Base-by-base conservation (phyloP, 2,113 vertebrate species). In the Forbesichthys agassizii region DNA sequence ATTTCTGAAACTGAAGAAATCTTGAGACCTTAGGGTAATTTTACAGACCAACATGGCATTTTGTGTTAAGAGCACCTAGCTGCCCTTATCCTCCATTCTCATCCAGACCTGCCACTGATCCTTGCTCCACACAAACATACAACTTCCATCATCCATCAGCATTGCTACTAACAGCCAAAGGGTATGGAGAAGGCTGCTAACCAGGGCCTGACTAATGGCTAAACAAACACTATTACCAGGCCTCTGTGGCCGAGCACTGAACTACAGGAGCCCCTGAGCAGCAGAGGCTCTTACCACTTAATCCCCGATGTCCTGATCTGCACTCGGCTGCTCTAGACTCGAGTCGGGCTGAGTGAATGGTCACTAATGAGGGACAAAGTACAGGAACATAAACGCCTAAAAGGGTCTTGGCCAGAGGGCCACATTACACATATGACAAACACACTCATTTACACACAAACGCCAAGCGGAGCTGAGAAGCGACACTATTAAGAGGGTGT, bases 141-240 rank as follows among this genome's bases (percentile, higher is more conserved):
- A 42, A 8, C 36, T 42, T 42, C 36, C 36, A 8, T 42, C 36
- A 7, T 42, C 36, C 36, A 42, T 42, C 7, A 42, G 4, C 36
- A 42, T 42, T 8, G 27, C 27, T 27, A 27, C 11, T 11, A 4
- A 52, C 49, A 11, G 49, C 49, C 13, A 52, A 52, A 8, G 10
- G 13, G 20, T 11, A 10, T 4, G 20, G 20, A 33, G 56, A 49
- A 74, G 76, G 82, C 74, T 71, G 78, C 79, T 89, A 83, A 86
- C 79, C 80, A 84, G 78, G 84, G 79, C 79, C 82, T 89, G 88
- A 89, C 90, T 88, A 92, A 92, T 90, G 80, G 88, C 88, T 90
- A 91, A 89, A 92, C 90, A 92, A 93, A 93, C 87, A 91, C 88
- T 81, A 91, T 92, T 90, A 91, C 85, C 77, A 72, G 79, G 70